Evolutionary conservation across 2,797 vertebrate genomes (phyloP), one percentile per base, ranked within the genome.

Genomic region (Pempheris klunzingeri): DNA sequence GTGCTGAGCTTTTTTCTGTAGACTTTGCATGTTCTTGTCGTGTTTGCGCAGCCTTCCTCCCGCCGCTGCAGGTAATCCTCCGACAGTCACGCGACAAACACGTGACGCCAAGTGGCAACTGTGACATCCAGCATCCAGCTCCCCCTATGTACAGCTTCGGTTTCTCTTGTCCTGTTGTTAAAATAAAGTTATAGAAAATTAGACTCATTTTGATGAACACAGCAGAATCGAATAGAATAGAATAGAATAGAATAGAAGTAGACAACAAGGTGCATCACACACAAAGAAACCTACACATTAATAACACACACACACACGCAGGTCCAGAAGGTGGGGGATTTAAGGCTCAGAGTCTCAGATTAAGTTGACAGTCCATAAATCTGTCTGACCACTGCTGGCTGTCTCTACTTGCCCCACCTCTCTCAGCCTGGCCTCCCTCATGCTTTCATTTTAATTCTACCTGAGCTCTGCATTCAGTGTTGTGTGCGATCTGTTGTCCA

Each of bases 281-380:
- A 59, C 47, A 30, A 17, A 53, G 46, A 67, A 17, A 61, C 14
- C 14, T 32, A 17, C 44, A 66, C 57, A 65, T 44, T 57, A 65
- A 59, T 63, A 39, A 30, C 13, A 26, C 59, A 13, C 59, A 55
- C 39, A 46, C 49, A 49, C 20, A 43, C 61, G 32, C 63, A 77
- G 66, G 66, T 90, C 88, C 84, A 88, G 84, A 91, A 88, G 88
- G 91, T 88, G 80, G 61, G 34, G 81, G 90, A 92, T 92, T 93
- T 90, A 91, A 76, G 88, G 90, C 87, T 92, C 88, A 89, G 75
- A 78, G 83, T 88, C 85, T 90, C 77, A 89, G 93, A 94, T 93
- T 92, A 93, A 88, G 84, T 85, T 85, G 84, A 81, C 30, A 76
- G 83, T 36, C 90, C 90, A 75, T 79, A 82, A 80, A 84, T 46